A percentile compares a stretch with the other conserved stretches of the same genome.
Conservation (phyloP, 2,113 vertebrate species). For the Chrysochloris asiatica region DNA sequence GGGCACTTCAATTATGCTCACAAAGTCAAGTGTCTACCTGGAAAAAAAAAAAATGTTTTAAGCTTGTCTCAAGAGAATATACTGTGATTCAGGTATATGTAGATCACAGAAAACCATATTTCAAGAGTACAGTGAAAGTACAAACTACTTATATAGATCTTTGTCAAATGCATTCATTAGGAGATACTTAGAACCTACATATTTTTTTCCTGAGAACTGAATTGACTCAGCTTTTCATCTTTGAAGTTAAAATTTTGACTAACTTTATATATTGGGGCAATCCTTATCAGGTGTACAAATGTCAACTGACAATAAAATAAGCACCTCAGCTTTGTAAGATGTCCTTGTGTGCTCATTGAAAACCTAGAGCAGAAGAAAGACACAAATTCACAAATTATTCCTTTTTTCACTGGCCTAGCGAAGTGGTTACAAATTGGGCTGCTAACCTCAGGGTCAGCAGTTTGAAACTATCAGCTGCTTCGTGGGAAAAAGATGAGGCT, state of each 20-base stretch:
- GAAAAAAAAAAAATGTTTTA: too few species aligned
- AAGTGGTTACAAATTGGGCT: too few species aligned
- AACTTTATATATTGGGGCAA: neutral
- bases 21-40: too few species aligned
- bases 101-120: neutral
- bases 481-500: too few species aligned
- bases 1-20: too few species aligned
- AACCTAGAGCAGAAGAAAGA: neutral
- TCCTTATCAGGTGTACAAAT: neutral
- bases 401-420: neutral
- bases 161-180: neutral
- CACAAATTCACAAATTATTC: neutral
- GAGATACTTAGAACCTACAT: neutral
- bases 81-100: neutral
- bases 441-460: too few species aligned
- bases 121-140: neutral
- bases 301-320: neutral
- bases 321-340: neutral
- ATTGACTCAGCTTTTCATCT: neutral
- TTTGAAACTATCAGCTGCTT: too few species aligned
- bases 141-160: neutral
- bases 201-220: too few species aligned
- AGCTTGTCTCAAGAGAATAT: neutral
- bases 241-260: neutral
- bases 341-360: neutral